phyloP scores from a whole-genome alignment of 2,113 vertebrate genomes.

The Sylvilagus bachmani region DNA sequence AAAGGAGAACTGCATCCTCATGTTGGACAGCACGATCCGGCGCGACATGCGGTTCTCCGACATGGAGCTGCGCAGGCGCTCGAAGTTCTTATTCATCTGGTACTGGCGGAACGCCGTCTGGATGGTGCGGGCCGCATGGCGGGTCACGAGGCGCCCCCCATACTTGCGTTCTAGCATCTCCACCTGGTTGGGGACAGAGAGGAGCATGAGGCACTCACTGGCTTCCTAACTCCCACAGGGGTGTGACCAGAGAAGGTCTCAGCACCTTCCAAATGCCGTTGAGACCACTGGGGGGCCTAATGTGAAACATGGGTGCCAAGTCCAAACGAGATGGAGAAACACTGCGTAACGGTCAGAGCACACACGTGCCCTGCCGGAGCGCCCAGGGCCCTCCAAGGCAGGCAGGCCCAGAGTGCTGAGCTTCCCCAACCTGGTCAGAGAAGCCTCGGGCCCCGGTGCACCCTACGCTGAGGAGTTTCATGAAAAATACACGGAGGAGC shows the following conservation, averaged over 20 bases:
- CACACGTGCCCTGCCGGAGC: background rate
- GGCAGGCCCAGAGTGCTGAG: background rate
- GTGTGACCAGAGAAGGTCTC: background rate
- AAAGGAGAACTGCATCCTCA: conserved; percentile 99
- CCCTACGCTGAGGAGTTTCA: background rate
- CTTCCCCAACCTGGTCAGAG: background rate
- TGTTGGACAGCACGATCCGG: conserved; percentile 98
- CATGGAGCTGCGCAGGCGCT: conserved; percentile 98
- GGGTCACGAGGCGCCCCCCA: conserved; percentile 98
- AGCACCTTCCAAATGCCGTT: too few species aligned
- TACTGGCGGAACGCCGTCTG: conserved; percentile 99
- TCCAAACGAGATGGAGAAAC: background rate
- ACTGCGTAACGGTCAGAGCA: rapidly evolving
- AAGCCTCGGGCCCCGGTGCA: background rate
- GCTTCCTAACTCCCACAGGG: rapidly evolving
- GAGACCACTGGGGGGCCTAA: too few species aligned
- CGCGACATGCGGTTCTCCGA: conserved; percentile 99
- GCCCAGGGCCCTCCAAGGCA: background rate
- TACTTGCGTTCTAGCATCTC: conserved; percentile 99
- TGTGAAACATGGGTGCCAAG: background rate
- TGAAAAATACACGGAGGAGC: background rate
- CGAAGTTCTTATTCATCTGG: conserved; percentile 99
- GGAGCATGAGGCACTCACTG: background rate
- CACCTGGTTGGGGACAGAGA: conserved; percentile 89
- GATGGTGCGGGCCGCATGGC: conserved; percentile 98